A percentile compares a stretch with the other conserved stretches of the same genome.
These are phyloP conservation scores for Pocillopora damicornis DNA, from an alignment of 64 coral and sea anemone species.

Conservation along the genomic window DNA sequence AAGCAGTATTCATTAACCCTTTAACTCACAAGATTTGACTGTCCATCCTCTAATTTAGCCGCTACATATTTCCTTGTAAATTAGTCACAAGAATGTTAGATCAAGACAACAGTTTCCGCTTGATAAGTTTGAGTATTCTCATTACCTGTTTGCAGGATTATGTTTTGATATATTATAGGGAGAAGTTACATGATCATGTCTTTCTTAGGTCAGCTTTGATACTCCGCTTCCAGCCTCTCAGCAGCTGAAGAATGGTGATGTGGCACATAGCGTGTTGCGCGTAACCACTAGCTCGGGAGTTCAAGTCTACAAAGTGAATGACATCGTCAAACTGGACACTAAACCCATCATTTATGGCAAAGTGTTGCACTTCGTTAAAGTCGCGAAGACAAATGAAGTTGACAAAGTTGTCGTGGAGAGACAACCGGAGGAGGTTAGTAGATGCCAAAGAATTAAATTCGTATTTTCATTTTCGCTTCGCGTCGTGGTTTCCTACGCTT, in stretches of 20 bases:
- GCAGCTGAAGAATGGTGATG: conserved; percentile 28
- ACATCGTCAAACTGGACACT: conserved; percentile 82
- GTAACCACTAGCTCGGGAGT: conserved; percentile 64
- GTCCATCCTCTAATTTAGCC: no score
- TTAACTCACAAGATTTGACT: no score
- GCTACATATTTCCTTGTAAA: no score
- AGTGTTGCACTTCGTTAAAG: conserved; percentile 71
- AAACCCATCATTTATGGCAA: conserved; percentile 84
- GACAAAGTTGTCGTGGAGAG: conserved; percentile 82
- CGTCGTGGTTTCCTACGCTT: no score
- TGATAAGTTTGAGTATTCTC: no score
- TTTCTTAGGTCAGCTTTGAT: conserved; percentile 65
- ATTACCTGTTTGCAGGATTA: no score
- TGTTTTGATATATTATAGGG: no score
- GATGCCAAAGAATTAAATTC: background rate
- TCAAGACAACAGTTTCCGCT: no score
- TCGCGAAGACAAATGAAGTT: conserved; percentile 63
- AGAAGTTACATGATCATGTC: background rate
- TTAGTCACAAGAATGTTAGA: no score
- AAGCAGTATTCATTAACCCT: no score
- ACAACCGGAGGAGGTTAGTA: conserved; percentile 75
- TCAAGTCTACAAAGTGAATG: conserved; percentile 51
- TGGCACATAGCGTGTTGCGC: conserved; percentile 33
- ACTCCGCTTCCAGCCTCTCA: conserved; percentile 34
- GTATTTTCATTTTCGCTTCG: no score